Conservation (phyloP, 37 sponge, comb jelly and placozoan genomes). For the Spongilla lacustris region DNA sequence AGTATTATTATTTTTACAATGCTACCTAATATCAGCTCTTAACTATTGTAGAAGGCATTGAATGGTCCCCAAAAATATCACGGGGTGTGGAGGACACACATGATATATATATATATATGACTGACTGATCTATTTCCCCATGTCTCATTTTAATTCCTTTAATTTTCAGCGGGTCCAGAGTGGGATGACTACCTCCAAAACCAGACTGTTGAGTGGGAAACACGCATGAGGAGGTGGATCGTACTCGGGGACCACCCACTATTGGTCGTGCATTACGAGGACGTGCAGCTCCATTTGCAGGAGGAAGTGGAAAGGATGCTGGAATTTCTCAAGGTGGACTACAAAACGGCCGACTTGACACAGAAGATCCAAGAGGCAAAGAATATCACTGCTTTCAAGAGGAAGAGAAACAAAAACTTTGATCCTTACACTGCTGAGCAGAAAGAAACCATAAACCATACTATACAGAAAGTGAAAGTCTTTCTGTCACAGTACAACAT, state of each 20-base stretch:
- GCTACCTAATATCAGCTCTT: too few species aligned
- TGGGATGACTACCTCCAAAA: conserved; percentile 37
- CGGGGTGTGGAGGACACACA: too few species aligned
- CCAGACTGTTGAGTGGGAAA: conserved; percentile 19
- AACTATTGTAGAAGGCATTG: too few species aligned
- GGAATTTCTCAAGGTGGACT: conserved; percentile 33
- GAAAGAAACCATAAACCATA: neutral
- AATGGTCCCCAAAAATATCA: too few species aligned
- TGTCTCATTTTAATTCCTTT: neutral
- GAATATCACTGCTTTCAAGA: neutral
- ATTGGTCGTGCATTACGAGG: conserved; percentile 53
- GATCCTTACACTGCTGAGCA: conserved; percentile 42
- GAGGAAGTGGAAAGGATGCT: conserved; percentile 49
- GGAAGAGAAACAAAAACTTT: conserved; percentile 1
- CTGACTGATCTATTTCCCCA: too few species aligned
- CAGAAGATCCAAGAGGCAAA: conserved; percentile 5
- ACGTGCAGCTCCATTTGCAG: conserved; percentile 16
- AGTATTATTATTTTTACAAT: too few species aligned
- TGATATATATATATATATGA: too few species aligned
- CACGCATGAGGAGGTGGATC: conserved; percentile 30
- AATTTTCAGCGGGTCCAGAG: neutral
- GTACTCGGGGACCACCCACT: conserved; percentile 7
- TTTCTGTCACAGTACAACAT: neutral
- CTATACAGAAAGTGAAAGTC: neutral
- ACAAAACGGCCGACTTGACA: conserved; percentile 27